Base-by-base conservation (phyloP, 2,888 invertebrate genomes). In the Leptogaster cylindrica region DNA sequence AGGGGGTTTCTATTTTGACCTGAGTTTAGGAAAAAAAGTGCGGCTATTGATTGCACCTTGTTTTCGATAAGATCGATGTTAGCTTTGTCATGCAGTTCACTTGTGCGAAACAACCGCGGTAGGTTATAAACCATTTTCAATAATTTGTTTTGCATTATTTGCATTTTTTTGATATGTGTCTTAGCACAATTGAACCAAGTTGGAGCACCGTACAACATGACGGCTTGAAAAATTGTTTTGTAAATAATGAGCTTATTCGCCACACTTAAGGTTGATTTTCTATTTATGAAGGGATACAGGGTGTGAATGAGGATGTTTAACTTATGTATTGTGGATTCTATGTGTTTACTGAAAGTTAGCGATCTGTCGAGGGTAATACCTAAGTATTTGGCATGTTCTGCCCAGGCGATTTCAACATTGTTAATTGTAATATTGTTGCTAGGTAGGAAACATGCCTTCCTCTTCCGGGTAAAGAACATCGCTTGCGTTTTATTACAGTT, bases 141-240 rank as follows among this genome's bases (percentile, higher is more conserved):
- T 3, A 36, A 12, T 6, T 36, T 36, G 8, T 36, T 36, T 36
- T 55, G 31, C 14, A 10, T 18, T 12, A n/a, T 28, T 31, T 55
- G 18, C 1, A 55, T 6, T 6, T 28, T 55, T 3, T 18, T 28
- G 20, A 28, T 16, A 8, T 55, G 58, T 23, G 16, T 33, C 14
- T 36, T 36, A 2, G 58, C 18, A 6, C 20, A 39, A 2, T 33
- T 31, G 20, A 31, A 16, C n/a, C 58, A 58, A 31, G 14, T 14
- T 36, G 36, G 36, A 36, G 36, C 36, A 36, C 36, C 36, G 8
- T 36, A 36, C 36, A 36, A 16, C 20, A 39, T 16, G 3, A 36
- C 36, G 8, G 39, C 20, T 58, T 58, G 12, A 58, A 33, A 58
- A 16, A 58, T 58, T 8, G 39, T 16, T 58, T 58, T 58, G 25